Conservation (phyloP, 2,113 vertebrate species). For the Catagonus wagneri region DNA sequence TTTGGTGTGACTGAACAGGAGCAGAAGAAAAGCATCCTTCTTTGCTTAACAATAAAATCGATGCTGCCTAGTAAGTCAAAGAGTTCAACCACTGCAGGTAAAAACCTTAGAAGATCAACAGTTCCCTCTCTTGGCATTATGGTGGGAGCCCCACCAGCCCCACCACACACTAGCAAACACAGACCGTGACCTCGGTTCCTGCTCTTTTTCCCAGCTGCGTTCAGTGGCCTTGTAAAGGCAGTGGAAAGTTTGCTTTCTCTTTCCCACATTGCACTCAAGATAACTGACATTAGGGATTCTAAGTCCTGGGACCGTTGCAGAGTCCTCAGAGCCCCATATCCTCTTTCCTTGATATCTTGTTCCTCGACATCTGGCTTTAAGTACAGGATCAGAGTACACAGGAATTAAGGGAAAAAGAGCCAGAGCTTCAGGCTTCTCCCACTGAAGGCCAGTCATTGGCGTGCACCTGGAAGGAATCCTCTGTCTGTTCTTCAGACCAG, state of each 20-base stretch:
- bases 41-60: neutral
- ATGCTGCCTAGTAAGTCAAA: neutral
- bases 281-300: neutral
- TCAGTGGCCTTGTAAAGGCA: neutral
- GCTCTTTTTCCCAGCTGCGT: neutral
- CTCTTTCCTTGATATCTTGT: neutral
- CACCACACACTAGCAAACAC: accelerated
- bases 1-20: neutral
- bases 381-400: neutral
- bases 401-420: neutral
- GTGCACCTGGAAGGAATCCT: neutral
- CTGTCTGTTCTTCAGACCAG: neutral
- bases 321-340: neutral
- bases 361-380: conserved; percentile 47
- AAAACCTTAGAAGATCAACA: neutral
- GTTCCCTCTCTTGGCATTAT: neutral
- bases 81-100: neutral
- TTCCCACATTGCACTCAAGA: neutral
- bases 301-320: neutral
- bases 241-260: neutral
- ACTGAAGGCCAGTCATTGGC: neutral
- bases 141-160: neutral
- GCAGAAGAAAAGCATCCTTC: neutral
- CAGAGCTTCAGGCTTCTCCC: conserved; percentile 28
- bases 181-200: neutral